These are phyloP conservation scores for Stenurella melanura DNA, from an alignment of 2,888 invertebrate species.

Conservation along the genomic window DNA sequence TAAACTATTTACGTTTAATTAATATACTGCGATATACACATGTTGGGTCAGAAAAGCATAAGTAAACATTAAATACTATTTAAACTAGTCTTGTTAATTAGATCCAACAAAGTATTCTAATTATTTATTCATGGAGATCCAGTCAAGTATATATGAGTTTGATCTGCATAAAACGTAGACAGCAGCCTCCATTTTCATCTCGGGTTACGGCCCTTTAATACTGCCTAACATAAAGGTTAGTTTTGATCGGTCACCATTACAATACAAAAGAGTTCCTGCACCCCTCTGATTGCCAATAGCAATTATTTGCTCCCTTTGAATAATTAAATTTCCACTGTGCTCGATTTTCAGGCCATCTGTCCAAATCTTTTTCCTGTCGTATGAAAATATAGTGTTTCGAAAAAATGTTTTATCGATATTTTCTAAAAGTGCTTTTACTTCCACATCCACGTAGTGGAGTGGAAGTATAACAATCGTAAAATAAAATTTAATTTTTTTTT, in stretches of 20 bases:
- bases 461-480: no score
- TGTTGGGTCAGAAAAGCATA: neutral
- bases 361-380: slow-evolving; percentile 59
- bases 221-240: slow-evolving; percentile 54
- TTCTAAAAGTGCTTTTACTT: neutral
- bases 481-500: no score
- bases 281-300: slow-evolving; percentile 69
- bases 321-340: slow-evolving; percentile 73
- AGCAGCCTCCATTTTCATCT: slow-evolving; percentile 60
- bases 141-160: slow-evolving; percentile 69
- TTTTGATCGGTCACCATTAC: slow-evolving; percentile 54
- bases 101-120: slow-evolving; percentile 55
- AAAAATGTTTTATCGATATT: slow-evolving; percentile 47
- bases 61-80: slow-evolving; percentile 44
- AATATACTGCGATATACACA: neutral
- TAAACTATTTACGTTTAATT: neutral
- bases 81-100: slow-evolving; percentile 55
- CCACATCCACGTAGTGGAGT: no score
- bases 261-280: slow-evolving; percentile 60
- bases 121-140: slow-evolving; percentile 70
- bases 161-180: slow-evolving; percentile 66
- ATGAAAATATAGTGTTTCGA: slow-evolving; percentile 66
- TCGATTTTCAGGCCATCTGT: slow-evolving; percentile 73
- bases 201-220: slow-evolving; percentile 54
- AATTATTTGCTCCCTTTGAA: slow-evolving; percentile 75